Conservation (phyloP, 2,797 vertebrate species). For the Calcarius lapponicus region DNA sequence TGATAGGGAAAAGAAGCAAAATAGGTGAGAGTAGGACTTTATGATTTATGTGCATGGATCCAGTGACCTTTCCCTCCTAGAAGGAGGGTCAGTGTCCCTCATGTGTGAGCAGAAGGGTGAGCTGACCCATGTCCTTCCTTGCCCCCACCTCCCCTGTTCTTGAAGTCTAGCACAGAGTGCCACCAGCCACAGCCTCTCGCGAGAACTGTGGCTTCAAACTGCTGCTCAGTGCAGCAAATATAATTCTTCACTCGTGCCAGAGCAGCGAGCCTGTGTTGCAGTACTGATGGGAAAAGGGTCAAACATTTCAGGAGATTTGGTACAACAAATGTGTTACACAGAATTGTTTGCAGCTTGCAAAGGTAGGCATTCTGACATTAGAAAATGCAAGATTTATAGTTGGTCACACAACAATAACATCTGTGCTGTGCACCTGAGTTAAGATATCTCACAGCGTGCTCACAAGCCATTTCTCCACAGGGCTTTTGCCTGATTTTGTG, state of each 20-base stretch:
- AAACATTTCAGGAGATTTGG: background rate
- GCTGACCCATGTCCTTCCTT: background rate
- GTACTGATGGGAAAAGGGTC: background rate
- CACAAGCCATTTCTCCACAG: background rate
- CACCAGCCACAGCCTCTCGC: background rate
- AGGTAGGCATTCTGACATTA: background rate
- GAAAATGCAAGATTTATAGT: background rate
- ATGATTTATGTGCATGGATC: background rate
- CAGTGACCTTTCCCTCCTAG: background rate
- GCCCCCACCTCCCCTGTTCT: accelerated
- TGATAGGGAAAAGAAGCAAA: background rate
- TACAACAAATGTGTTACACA: background rate
- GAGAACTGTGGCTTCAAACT: background rate
- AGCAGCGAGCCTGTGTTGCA: background rate
- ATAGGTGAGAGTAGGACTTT: background rate
- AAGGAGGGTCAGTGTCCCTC: background rate
- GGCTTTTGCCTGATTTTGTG: background rate
- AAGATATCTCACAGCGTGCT: background rate
- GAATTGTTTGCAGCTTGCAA: background rate
- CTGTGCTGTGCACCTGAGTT: background rate
- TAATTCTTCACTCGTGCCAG: background rate
- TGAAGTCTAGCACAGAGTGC: background rate
- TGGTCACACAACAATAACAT: background rate
- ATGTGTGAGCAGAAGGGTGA: background rate
- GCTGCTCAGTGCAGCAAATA: background rate